Percentiles rank a stretch among this genome's conserved stretches.
phyloP scores from a whole-genome alignment of 2,797 vertebrate genomes.

The Malacoraja senta region DNA sequence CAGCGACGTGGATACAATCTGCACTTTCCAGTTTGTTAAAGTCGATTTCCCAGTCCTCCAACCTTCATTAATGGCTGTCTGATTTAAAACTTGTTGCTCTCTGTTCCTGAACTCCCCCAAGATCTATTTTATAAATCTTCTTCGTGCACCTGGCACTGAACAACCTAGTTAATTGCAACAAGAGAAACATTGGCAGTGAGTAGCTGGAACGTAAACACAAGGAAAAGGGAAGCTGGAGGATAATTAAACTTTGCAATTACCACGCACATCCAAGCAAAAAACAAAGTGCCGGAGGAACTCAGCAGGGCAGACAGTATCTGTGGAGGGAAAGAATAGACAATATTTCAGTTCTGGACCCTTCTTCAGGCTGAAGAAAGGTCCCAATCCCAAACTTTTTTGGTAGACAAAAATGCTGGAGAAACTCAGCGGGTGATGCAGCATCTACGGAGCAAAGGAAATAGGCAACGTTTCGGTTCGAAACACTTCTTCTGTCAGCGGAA shows the following conservation, averaged over 20 bases:
- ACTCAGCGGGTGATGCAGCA: too few relatives aligned
- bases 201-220: background rate
- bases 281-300: too few relatives aligned
- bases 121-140: background rate
- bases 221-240: background rate
- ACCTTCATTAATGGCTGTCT: background rate
- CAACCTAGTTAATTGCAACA: background rate
- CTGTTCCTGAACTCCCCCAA: background rate
- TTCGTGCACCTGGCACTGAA: background rate
- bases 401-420: too few relatives aligned
- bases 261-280: too few relatives aligned
- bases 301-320: too few relatives aligned
- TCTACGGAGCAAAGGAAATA: too few relatives aligned
- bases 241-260: background rate
- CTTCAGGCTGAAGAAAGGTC: too few relatives aligned
- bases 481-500: too few relatives aligned
- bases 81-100: background rate
- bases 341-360: too few relatives aligned
- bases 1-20: background rate
- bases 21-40: background rate
- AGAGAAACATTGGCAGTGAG: background rate
- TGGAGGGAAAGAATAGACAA: too few relatives aligned
- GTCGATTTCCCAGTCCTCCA: background rate
- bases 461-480: too few relatives aligned
- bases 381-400: too few relatives aligned